Conservation (phyloP, 2,888 invertebrate species). For the Leucophenga maculata region DNA sequence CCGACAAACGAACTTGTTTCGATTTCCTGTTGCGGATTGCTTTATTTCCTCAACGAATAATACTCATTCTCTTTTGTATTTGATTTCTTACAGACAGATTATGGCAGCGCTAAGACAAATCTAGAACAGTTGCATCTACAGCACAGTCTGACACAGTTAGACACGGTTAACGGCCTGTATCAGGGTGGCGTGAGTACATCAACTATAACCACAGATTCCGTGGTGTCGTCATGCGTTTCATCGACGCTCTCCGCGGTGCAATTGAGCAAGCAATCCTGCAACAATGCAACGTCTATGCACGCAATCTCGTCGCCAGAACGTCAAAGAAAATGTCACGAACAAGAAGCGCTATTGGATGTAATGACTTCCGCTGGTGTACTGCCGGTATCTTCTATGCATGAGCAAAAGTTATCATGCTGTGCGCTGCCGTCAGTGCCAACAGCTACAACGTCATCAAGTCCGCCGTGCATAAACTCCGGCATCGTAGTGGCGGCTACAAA, state of each 20-base stretch:
- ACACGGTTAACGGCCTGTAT: slow-evolving; percentile 52
- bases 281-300: not conserved
- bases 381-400: slow-evolving; percentile 42
- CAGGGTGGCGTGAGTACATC: slow-evolving; percentile 49
- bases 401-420: slow-evolving; percentile 60
- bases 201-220: slow-evolving; percentile 61
- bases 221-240: slow-evolving; percentile 64
- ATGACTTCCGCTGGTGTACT: slow-evolving; percentile 46
- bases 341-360: slow-evolving; percentile 56
- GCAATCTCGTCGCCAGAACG: slow-evolving; percentile 50
- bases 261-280: slow-evolving; percentile 6
- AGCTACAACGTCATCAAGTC: slow-evolving; percentile 32
- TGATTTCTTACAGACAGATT: slow-evolving; percentile 48
- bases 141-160: slow-evolving; percentile 59
- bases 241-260: slow-evolving; percentile 51
- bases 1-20: slow-evolving; percentile 54
- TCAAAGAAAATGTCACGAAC: slow-evolving; percentile 59
- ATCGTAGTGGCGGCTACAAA: slow-evolving; percentile 8
- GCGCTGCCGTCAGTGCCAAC: slow-evolving; percentile 12
- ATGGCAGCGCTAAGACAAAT: slow-evolving; percentile 59
- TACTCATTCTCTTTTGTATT: not conserved
- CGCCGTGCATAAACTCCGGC: slow-evolving; percentile 30
- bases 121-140: slow-evolving; percentile 56
- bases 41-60: slow-evolving; percentile 63
- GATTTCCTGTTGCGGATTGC: slow-evolving; percentile 69